phyloP scores from a whole-genome alignment of 2,888 invertebrate genomes.

The Sphecodes monilicornis region DNA sequence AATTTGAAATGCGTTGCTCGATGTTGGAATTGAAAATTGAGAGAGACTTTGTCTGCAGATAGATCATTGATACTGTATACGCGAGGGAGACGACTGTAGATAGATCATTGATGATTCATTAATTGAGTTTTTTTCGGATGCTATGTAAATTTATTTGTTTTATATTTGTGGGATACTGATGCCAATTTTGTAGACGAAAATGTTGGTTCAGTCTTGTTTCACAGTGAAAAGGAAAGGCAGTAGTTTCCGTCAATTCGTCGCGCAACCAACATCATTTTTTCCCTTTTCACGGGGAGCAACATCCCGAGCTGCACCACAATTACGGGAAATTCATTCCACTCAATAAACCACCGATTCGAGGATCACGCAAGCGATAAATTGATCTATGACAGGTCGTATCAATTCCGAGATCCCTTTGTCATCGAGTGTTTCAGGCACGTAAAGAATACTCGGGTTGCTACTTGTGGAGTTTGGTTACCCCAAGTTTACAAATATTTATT shows the following conservation, averaged over 20 bases:
- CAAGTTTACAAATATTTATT: no score
- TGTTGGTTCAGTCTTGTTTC: neutral
- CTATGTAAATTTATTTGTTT: neutral
- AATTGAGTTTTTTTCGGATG: neutral
- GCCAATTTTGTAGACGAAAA: neutral
- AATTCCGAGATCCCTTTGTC: slow-evolving; percentile 7
- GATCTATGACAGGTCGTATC: slow-evolving; percentile 36
- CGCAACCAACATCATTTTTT: neutral
- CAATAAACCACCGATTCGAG: slow-evolving; percentile 52
- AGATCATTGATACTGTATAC: no score
- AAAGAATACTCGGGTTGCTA: neutral
- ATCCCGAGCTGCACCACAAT: slow-evolving; percentile 51
- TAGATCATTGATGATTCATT: no score
- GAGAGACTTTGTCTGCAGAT: neutral
- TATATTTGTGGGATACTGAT: neutral
- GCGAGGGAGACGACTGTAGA: no score
- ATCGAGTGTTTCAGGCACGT: neutral
- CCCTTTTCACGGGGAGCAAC: neutral
- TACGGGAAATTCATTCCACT: slow-evolving; percentile 65
- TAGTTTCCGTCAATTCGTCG: slow-evolving; percentile 6
- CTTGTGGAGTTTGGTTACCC: no score
- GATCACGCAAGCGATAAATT: slow-evolving; percentile 43
- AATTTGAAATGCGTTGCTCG: neutral
- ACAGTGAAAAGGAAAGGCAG: neutral
- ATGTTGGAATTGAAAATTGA: neutral